phyloP scores from a whole-genome alignment of 2,888 invertebrate species.

The Eristalis arbustorum region DNA sequence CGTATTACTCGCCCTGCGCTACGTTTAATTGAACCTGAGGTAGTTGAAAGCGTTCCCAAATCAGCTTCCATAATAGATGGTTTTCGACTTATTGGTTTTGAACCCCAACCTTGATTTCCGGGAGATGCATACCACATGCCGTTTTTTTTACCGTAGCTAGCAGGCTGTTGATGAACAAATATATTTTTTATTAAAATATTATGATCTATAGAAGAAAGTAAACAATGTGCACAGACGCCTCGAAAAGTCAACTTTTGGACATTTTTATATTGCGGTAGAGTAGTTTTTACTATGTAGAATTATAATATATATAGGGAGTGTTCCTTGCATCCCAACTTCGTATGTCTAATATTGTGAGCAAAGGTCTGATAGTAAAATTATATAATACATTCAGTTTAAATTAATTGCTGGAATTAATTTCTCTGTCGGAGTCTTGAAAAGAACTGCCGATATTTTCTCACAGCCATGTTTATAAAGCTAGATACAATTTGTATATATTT shows the following conservation, averaged over 20 bases:
- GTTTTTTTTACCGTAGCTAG: constrained; percentile 94
- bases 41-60: constrained; percentile 84
- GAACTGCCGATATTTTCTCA: neutral
- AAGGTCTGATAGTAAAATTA: neutral
- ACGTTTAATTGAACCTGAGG: constrained; percentile 85
- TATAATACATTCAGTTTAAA: neutral
- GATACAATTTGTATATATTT: neutral
- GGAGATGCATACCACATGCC: constrained; percentile 91
- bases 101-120: constrained; percentile 82
- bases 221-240: constrained; percentile 14
- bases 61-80: constrained; percentile 91
- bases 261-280: neutral
- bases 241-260: neutral
- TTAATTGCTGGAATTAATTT: neutral
- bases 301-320: too few relatives aligned
- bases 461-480: neutral
- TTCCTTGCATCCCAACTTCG: too few relatives aligned
- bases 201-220: constrained; percentile 5
- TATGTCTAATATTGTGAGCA: too few relatives aligned
- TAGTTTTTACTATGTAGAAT: too few relatives aligned
- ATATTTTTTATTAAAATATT: neutral
- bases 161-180: constrained; percentile 83
- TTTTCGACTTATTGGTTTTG: constrained; percentile 89
- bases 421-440: neutral
- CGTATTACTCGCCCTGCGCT: constrained; percentile 93